These are phyloP conservation scores for Morelia viridis DNA, from an alignment of 2,797 vertebrate species.

Conservation along the genomic window DNA sequence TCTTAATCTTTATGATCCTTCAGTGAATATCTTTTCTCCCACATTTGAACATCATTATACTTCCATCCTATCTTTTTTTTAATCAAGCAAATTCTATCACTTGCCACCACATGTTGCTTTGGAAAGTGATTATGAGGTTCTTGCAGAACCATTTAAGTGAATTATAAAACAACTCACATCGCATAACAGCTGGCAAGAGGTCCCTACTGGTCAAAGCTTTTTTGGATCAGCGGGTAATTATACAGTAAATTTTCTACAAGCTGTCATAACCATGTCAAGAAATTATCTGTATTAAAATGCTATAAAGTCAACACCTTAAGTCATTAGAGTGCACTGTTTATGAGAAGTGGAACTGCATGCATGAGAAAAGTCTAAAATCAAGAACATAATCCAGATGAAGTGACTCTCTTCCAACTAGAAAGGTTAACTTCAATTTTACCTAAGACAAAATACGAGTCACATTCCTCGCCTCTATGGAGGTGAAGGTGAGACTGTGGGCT, in stretches of 20 bases:
- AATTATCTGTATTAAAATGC: background rate
- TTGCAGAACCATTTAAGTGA: constrained; percentile 32
- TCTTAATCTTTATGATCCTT: background rate
- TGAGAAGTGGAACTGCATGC: background rate
- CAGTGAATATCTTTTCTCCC: background rate
- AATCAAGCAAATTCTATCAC: constrained; percentile 22
- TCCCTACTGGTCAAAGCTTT: constrained; percentile 26
- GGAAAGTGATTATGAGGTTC: constrained; percentile 29
- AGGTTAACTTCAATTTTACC: background rate
- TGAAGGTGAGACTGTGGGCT: background rate
- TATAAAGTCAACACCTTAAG: background rate
- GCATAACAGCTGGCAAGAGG: constrained; percentile 34
- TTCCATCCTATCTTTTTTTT: background rate
- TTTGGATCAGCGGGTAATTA: background rate
- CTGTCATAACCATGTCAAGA: constrained; percentile 38
- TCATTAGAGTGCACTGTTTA: background rate
- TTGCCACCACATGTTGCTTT: constrained; percentile 1
- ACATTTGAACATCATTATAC: too few species aligned
- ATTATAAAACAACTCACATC: constrained; percentile 32
- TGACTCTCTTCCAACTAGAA: background rate
- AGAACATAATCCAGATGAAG: background rate
- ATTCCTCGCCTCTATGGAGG: background rate
- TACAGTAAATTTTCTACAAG: background rate
- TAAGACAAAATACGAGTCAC: too few species aligned
- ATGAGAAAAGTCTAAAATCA: background rate